Percentiles rank a stretch among this genome's conserved stretches.
Evolutionary conservation across 2,888 invertebrate genomes (phyloP).

Genomic region (Steromphala cineraria): DNA sequence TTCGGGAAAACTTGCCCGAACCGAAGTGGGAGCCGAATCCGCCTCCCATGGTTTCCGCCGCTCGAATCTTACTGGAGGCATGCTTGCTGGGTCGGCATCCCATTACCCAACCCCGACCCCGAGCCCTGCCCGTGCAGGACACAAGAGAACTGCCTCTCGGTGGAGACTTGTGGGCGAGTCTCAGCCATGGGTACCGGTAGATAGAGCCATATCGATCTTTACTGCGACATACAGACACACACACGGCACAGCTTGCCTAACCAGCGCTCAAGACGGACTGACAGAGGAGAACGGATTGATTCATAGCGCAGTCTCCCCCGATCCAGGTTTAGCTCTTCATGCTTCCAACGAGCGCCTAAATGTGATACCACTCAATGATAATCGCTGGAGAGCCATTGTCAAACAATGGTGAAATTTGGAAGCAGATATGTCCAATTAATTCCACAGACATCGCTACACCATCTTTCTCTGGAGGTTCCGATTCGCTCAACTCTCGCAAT

Average conservation of each 20-base stretch:
- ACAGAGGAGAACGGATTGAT: neutral
- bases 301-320: neutral
- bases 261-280: neutral
- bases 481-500: no score
- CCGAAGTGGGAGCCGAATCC: conserved; percentile 1
- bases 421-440: no score
- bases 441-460: no score
- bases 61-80: conserved; percentile 38
- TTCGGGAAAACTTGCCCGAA: neutral
- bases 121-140: neutral
- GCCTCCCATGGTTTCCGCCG: conserved; percentile 23
- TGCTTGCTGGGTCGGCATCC: conserved; percentile 43
- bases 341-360: neutral
- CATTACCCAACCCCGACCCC: conserved; percentile 24
- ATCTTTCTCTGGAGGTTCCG: no score
- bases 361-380: neutral
- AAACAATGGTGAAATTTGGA: no score
- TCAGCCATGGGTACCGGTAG: neutral
- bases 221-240: neutral
- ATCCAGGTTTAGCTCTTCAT: neutral
- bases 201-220: neutral
- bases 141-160: no score
- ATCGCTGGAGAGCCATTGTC: neutral
- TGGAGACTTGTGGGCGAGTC: neutral
- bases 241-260: neutral